Evolutionary conservation across 2,888 invertebrate genomes (phyloP).

Genomic region (Acleris sparsana): DNA sequence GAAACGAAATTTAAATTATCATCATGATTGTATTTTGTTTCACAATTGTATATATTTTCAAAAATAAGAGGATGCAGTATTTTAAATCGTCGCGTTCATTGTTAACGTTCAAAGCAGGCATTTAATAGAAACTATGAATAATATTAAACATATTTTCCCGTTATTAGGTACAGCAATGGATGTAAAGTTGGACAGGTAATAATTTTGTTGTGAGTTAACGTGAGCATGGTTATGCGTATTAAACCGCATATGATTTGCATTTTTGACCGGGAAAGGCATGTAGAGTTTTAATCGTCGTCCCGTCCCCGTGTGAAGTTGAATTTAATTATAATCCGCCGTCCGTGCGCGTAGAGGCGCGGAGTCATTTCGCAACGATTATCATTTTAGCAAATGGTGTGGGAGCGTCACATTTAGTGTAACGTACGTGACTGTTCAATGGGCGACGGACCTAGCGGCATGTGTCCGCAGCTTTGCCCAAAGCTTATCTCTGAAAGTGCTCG

Average conservation of each 20-base stretch:
- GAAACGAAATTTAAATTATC: too few species aligned
- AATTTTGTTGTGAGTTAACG: constrained; percentile 55
- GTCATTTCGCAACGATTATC: constrained; percentile 38
- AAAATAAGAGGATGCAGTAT: too few species aligned
- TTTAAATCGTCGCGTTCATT: background rate
- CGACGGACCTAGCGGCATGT: constrained; percentile 48
- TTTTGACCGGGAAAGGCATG: constrained; percentile 56
- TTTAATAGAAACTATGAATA: background rate
- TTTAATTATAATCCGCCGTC: constrained; percentile 50
- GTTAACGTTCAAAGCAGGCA: background rate
- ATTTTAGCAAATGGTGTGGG: constrained; percentile 47
- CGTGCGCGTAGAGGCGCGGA: constrained; percentile 36
- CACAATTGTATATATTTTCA: too few species aligned
- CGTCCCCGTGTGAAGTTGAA: constrained; percentile 47
- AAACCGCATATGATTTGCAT: constrained; percentile 61
- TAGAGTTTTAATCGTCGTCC: constrained; percentile 49
- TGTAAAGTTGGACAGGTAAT: constrained; percentile 57
- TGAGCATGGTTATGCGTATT: constrained; percentile 53
- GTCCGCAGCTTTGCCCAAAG: constrained; percentile 51
- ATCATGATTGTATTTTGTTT: too few species aligned
- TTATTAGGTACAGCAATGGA: constrained; percentile 58
- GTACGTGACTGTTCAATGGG: constrained; percentile 71
- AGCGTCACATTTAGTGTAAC: constrained; percentile 47
- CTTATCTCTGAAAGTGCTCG: constrained; percentile 61
- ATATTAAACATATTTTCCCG: background rate